Conservation (phyloP, 2,888 invertebrate species). For the Eudemis profundana region DNA sequence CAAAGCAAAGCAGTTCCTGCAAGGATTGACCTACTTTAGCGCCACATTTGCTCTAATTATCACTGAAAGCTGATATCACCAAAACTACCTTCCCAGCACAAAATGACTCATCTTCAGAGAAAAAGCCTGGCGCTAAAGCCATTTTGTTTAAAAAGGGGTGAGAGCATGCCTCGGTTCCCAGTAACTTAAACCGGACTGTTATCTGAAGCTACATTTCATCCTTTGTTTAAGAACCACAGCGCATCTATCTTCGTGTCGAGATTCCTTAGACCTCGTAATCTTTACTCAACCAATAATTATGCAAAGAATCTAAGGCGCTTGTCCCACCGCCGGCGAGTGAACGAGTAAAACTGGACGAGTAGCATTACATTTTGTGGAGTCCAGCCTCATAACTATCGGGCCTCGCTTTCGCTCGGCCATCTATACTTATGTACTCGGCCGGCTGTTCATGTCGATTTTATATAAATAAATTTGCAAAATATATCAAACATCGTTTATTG, state of each 20-base stretch:
- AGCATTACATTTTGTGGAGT: no score
- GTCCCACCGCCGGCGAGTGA: no score
- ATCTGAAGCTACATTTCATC: conserved; percentile 16
- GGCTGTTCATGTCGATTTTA: no score
- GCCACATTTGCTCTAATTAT: conserved; percentile 14
- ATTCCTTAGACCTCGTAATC: background rate
- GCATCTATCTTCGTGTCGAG: background rate
- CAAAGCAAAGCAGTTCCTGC: background rate
- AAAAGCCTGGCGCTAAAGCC: background rate
- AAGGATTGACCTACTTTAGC: conserved; percentile 12
- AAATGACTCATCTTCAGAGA: background rate
- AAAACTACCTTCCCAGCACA: background rate
- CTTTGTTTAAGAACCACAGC: conserved; percentile 13
- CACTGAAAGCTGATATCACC: background rate
- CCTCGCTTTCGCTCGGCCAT: no score
- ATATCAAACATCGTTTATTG: no score
- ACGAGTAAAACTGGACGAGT: no score
- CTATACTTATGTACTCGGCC: no score
- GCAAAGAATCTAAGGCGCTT: no score
- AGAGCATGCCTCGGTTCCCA: background rate
- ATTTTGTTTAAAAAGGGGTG: background rate
- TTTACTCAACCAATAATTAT: background rate
- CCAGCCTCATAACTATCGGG: no score
- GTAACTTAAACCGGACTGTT: conserved; percentile 7
- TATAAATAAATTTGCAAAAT: no score